A percentile compares a stretch with the other conserved stretches of the same genome.
These are phyloP conservation scores for Tenthredo amoena DNA, from an alignment of 2,888 invertebrate genomes.

Conservation along the genomic window DNA sequence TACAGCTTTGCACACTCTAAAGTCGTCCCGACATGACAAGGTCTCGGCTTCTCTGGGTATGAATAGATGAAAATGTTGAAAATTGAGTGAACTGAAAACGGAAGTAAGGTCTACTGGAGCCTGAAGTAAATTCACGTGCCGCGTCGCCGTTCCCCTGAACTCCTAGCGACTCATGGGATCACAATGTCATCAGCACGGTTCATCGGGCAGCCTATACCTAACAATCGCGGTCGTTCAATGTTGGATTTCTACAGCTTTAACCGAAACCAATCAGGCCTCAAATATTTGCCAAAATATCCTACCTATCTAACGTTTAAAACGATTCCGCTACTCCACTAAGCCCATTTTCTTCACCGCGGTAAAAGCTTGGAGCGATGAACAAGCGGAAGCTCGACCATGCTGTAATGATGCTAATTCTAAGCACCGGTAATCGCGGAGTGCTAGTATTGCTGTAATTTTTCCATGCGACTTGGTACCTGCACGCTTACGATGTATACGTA, in stretches of 20 bases:
- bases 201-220: constrained; percentile 32
- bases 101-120: constrained; percentile 68
- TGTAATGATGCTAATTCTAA: constrained; percentile 40
- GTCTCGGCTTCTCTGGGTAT: not conserved
- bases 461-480: not conserved
- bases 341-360: not conserved
- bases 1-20: not conserved
- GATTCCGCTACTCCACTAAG: not conserved
- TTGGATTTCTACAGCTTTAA: not conserved
- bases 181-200: constrained; percentile 51
- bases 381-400: not conserved
- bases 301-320: not conserved
- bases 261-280: not conserved
- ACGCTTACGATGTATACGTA: not conserved
- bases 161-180: constrained; percentile 53
- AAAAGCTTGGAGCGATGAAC: not conserved
- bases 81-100: constrained; percentile 52
- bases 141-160: constrained; percentile 64
- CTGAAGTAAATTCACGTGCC: constrained; percentile 65
- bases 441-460: constrained; percentile 24
- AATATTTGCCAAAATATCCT: constrained; percentile 10
- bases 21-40: not conserved
- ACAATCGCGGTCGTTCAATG: constrained; percentile 15
- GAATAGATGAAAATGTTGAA: constrained; percentile 30
- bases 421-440: constrained; percentile 35